Percentiles rank a stretch among this genome's conserved stretches.
These are phyloP conservation scores for Cerceris rybyensis DNA, from an alignment of 2,888 invertebrate genomes.

Conservation along the genomic window DNA sequence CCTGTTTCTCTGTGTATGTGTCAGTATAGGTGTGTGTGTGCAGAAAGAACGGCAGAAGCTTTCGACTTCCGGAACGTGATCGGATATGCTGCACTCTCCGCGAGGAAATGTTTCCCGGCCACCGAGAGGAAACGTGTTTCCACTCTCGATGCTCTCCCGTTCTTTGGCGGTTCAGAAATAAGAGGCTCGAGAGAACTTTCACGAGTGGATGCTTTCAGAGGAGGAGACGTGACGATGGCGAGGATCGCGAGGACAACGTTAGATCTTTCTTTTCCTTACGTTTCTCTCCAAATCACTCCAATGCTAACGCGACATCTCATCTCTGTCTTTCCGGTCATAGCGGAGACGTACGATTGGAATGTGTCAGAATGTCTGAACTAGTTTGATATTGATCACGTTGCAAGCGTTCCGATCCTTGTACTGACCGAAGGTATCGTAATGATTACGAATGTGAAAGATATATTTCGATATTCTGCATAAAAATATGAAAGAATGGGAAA, in stretches of 20 bases:
- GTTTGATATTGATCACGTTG: not conserved
- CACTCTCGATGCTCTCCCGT: constrained; percentile 28
- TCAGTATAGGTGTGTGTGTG: not conserved
- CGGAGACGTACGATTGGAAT: not conserved
- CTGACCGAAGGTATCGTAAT: too few species aligned
- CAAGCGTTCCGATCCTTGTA: too few species aligned
- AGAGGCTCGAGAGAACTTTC: constrained; percentile 32
- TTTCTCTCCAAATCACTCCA: not conserved
- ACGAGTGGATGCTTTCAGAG: constrained; percentile 46
- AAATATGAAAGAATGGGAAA: too few species aligned
- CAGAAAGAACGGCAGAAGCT: constrained; percentile 10
- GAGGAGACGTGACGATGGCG: constrained; percentile 35
- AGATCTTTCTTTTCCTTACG: not conserved
- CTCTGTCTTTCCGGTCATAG: not conserved
- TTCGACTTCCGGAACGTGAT: constrained; percentile 51
- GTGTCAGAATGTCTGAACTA: not conserved
- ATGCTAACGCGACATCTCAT: not conserved
- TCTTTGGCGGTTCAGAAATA: constrained; percentile 36
- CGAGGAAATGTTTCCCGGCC: constrained; percentile 27
- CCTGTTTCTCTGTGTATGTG: too few species aligned
- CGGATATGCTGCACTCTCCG: constrained; percentile 32
- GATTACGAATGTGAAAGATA: too few species aligned
- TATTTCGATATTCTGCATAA: too few species aligned
- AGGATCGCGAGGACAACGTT: constrained; percentile 16
- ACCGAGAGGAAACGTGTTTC: constrained; percentile 37